phyloP scores from a whole-genome alignment of 2,888 invertebrate genomes.

The Apodemia mormo region DNA sequence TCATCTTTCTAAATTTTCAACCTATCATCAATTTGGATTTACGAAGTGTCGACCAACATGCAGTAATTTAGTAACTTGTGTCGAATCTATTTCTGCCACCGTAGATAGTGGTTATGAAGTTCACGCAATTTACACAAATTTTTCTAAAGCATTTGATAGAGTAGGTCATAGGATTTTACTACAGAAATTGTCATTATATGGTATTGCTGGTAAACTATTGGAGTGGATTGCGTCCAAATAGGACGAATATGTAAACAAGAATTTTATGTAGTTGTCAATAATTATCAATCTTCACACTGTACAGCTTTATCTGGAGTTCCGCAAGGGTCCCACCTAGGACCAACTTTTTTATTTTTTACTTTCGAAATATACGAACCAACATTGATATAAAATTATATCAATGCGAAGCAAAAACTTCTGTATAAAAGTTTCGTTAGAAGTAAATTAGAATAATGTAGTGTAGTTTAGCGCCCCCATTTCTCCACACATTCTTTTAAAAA shows the following conservation, averaged over 20 bases:
- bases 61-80: slow-evolving; percentile 29
- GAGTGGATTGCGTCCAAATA: slow-evolving; percentile 18
- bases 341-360: too few relatives aligned
- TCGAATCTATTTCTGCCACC: slow-evolving; percentile 22
- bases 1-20: not conserved
- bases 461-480: too few relatives aligned
- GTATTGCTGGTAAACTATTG: not conserved
- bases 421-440: too few relatives aligned
- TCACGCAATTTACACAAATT: too few relatives aligned
- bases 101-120: slow-evolving; percentile 29
- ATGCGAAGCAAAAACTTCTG: too few relatives aligned
- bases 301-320: too few relatives aligned
- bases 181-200: slow-evolving; percentile 12
- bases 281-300: slow-evolving; percentile 19
- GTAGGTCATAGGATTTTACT: slow-evolving; percentile 28
- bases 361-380: too few relatives aligned
- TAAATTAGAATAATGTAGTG: too few relatives aligned
- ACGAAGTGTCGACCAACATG: slow-evolving; percentile 27
- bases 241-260: slow-evolving; percentile 7
- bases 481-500: too few relatives aligned
- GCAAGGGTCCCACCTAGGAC: too few relatives aligned
- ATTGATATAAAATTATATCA: too few relatives aligned
- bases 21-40: slow-evolving; percentile 28
- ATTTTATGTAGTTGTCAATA: slow-evolving; percentile 31
- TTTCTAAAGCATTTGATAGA: slow-evolving; percentile 28